Conservation (phyloP, 2,113 vertebrate species). For the Hippolais icterina region DNA sequence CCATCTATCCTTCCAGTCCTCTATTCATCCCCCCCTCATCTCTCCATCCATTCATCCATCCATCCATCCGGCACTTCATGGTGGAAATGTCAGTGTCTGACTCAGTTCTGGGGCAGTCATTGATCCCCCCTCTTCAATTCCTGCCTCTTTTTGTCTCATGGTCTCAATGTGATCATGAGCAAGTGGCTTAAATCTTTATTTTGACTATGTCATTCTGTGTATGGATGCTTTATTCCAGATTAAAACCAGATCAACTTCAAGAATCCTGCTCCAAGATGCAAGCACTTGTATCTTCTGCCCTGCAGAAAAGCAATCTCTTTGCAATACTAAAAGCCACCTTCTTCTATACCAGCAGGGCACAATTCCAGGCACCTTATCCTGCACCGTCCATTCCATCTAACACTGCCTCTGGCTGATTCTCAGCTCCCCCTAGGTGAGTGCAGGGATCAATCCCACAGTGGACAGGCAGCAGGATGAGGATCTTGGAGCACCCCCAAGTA, state of each 20-base stretch:
- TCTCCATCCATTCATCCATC: not conserved
- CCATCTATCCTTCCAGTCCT: not conserved
- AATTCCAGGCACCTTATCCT: not conserved
- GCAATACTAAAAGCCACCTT: not conserved
- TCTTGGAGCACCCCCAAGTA: rapidly evolving
- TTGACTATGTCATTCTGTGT: not conserved
- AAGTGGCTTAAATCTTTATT: not conserved
- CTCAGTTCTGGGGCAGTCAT: not conserved
- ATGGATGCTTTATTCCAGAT: not conserved
- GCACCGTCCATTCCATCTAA: not conserved
- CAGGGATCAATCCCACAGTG: not conserved
- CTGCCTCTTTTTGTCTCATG: not conserved
- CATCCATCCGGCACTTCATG: rapidly evolving
- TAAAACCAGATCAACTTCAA: not conserved
- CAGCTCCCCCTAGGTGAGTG: rapidly evolving
- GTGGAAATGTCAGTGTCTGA: no score
- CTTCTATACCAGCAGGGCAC: not conserved
- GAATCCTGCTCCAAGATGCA: not conserved
- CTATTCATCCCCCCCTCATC: no score
- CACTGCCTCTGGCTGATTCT: not conserved
- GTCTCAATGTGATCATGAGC: rapidly evolving
- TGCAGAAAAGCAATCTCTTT: not conserved
- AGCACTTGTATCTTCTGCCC: not conserved
- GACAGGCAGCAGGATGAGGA: not conserved
- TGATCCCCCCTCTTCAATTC: not conserved